These are phyloP conservation scores for Meriones unguiculatus DNA, from an alignment of 2,113 vertebrate species.

Conservation along the genomic window DNA sequence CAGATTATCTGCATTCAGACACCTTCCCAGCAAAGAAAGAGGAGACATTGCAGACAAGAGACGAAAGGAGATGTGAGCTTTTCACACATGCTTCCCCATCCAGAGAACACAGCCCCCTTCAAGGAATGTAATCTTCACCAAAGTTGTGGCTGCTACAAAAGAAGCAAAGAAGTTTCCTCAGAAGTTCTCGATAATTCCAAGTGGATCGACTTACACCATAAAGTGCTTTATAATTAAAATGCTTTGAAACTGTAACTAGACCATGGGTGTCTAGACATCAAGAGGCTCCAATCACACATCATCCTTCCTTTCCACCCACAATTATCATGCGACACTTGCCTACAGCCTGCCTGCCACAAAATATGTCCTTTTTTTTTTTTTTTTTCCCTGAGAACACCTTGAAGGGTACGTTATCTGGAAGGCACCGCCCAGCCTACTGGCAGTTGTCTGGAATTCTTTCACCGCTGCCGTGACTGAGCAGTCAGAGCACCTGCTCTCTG, in stretches of 20 bases:
- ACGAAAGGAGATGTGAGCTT: not conserved
- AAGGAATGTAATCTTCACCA: not conserved
- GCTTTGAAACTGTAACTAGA: slow-evolving; percentile 48
- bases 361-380: slow-evolving; percentile 13
- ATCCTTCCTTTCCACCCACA: not conserved
- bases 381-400: slow-evolving; percentile 30
- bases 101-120: not conserved
- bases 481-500: not conserved
- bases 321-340: not conserved
- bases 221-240: slow-evolving; percentile 66
- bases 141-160: not conserved
- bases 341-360: slow-evolving; percentile 40
- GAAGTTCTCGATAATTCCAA: slow-evolving; percentile 1
- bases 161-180: slow-evolving; percentile 24
- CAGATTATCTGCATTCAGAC: not conserved
- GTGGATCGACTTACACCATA: slow-evolving; percentile 23
- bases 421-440: not conserved
- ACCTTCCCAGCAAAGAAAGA: not conserved
- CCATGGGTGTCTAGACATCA: slow-evolving; percentile 61
- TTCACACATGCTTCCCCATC: not conserved
- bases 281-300: slow-evolving; percentile 17
- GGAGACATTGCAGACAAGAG: too few species aligned
- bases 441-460: slow-evolving; percentile 13
- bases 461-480: slow-evolving; percentile 21
- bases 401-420: slow-evolving; percentile 47